phyloP scores from a whole-genome alignment of 1,140 invertebrate species.

The Bombus fervidus region DNA sequence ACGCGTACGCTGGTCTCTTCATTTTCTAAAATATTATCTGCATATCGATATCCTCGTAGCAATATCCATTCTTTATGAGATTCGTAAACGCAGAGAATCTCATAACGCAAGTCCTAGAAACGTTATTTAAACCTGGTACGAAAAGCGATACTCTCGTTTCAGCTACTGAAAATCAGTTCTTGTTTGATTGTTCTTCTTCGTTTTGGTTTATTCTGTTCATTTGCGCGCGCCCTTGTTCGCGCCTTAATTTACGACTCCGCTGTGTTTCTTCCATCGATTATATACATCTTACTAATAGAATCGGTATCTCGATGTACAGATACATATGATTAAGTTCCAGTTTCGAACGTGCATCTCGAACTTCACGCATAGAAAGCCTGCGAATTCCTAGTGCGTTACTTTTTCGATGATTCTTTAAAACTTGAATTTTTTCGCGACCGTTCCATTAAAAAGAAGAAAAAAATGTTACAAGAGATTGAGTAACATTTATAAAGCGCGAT shows the following conservation, averaged over 20 bases:
- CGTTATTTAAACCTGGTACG: background rate
- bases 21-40: background rate
- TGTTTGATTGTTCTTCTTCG: background rate
- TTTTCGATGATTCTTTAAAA: background rate
- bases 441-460: no score
- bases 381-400: fast-evolving
- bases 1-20: no score
- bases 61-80: background rate
- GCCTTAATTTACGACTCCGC: background rate
- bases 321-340: background rate
- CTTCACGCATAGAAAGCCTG: no score
- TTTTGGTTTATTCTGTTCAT: constrained; percentile 7
- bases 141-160: background rate
- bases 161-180: background rate
- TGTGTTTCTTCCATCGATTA: constrained; percentile 5
- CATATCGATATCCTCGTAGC: background rate
- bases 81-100: background rate
- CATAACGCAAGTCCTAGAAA: background rate
- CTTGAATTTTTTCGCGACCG: no score
- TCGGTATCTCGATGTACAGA: background rate
- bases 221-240: background rate
- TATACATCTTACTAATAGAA: constrained; percentile 10
- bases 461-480: no score
- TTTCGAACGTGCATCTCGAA: background rate
- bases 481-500: no score